Evolutionary conservation across 1,140 invertebrate species (phyloP).

Genomic region (Trypoxylus dichotomus): DNA sequence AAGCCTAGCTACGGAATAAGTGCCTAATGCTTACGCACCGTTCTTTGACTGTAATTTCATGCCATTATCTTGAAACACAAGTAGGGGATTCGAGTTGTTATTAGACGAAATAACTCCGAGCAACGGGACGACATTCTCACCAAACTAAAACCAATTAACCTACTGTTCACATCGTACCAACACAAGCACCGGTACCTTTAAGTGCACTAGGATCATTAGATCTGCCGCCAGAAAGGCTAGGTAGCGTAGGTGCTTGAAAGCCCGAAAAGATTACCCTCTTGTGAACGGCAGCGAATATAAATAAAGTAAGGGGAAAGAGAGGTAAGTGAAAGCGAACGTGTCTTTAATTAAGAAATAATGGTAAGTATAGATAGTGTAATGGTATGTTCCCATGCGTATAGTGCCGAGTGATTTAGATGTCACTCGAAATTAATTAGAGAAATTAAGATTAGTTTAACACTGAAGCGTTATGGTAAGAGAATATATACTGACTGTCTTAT

Average conservation of each 20-base stretch:
- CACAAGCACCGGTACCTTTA: not conserved
- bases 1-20: not conserved
- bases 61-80: slow-evolving; percentile 1
- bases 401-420: too few species aligned
- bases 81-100: slow-evolving; percentile 1
- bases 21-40: not conserved
- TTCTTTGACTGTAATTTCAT: not conserved
- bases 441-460: too few species aligned
- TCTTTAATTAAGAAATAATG: too few species aligned
- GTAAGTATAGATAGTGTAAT: too few species aligned
- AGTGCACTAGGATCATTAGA: not conserved
- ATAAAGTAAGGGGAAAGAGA: too few species aligned
- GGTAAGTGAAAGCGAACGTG: too few species aligned
- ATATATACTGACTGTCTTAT: too few species aligned
- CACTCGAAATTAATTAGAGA: too few species aligned
- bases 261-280: too few species aligned
- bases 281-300: too few species aligned
- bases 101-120: not conserved
- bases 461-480: too few species aligned
- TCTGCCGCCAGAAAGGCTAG: not conserved
- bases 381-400: too few species aligned
- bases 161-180: not conserved
- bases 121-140: not conserved
- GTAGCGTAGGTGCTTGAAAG: not conserved
- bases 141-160: not conserved